Conservation (phyloP, 2,888 invertebrate genomes). For the Drosophila kambysellisi region DNA sequence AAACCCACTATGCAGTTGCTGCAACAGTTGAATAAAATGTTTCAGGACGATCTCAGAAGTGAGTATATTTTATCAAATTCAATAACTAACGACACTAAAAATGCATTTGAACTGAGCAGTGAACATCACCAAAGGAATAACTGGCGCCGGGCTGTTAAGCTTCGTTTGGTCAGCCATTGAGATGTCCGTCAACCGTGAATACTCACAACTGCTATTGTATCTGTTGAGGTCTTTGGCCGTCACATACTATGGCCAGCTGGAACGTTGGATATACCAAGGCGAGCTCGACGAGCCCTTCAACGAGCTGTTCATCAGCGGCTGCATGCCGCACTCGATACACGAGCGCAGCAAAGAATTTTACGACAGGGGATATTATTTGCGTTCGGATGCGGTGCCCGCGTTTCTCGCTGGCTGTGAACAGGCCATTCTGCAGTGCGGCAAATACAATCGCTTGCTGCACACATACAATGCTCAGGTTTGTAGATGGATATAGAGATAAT, state of each 20-base stretch:
- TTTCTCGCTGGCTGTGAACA: slow-evolving; percentile 88
- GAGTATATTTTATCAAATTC: slow-evolving; percentile 14
- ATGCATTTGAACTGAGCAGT: slow-evolving; percentile 46
- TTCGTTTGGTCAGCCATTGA: slow-evolving; percentile 83
- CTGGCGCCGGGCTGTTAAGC: slow-evolving; percentile 81
- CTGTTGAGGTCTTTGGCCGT: slow-evolving; percentile 82
- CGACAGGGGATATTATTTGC: slow-evolving; percentile 83
- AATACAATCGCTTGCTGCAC: slow-evolving; percentile 90
- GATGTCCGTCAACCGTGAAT: slow-evolving; percentile 76
- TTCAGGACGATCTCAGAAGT: slow-evolving; percentile 80
- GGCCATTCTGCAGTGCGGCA: slow-evolving; percentile 90
- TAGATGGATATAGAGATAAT: background rate
- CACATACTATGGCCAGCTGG: slow-evolving; percentile 86
- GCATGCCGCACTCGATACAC: slow-evolving; percentile 70
- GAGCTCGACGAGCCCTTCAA: slow-evolving; percentile 91
- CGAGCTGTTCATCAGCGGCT: slow-evolving; percentile 91
- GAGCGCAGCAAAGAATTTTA: slow-evolving; percentile 83
- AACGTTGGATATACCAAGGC: slow-evolving; percentile 95
- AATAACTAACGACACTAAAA: no score
- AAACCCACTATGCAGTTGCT: slow-evolving; percentile 79
- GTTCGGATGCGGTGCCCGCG: slow-evolving; percentile 87
- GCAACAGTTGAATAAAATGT: slow-evolving; percentile 73
- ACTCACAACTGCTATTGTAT: slow-evolving; percentile 80
- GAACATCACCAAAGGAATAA: slow-evolving; percentile 66
- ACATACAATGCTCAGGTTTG: slow-evolving; percentile 89